Conservation (phyloP, 1,140 invertebrate species). For the Drosophila mojavensis region DNA sequence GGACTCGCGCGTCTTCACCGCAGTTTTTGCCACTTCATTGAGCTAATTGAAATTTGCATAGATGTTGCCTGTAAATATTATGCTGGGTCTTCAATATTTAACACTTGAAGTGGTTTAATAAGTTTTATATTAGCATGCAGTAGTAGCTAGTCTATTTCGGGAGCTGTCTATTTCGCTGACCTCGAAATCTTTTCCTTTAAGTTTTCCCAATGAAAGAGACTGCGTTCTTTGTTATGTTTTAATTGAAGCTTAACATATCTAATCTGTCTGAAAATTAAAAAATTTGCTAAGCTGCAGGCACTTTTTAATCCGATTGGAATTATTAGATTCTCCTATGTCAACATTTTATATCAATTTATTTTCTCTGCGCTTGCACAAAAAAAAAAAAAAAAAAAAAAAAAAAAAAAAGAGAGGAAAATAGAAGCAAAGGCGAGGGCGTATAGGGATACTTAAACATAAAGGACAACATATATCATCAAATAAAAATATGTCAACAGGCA, state of each 20-base stretch:
- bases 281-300: background rate
- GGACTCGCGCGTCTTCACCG: conserved; percentile 45
- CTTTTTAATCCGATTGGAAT: background rate
- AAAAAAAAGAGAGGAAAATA: no score
- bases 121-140: background rate
- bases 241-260: background rate
- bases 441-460: no score
- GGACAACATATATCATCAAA: background rate
- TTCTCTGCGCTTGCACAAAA: background rate
- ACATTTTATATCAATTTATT: background rate
- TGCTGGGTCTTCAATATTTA: conserved; percentile 36
- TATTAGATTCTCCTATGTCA: no score
- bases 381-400: no score
- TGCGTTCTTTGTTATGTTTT: no score
- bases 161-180: no score
- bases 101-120: conserved; percentile 41
- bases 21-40: conserved; percentile 71
- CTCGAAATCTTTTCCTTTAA: no score
- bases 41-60: conserved; percentile 46
- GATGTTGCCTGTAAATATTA: background rate
- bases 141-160: no score
- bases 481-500: conserved; percentile 17
- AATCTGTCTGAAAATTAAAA: no score
- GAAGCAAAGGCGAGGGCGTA: no score
- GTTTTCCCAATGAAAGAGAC: no score